Conservation (phyloP, 2,888 invertebrate species). For the Piscicola geometra region DNA sequence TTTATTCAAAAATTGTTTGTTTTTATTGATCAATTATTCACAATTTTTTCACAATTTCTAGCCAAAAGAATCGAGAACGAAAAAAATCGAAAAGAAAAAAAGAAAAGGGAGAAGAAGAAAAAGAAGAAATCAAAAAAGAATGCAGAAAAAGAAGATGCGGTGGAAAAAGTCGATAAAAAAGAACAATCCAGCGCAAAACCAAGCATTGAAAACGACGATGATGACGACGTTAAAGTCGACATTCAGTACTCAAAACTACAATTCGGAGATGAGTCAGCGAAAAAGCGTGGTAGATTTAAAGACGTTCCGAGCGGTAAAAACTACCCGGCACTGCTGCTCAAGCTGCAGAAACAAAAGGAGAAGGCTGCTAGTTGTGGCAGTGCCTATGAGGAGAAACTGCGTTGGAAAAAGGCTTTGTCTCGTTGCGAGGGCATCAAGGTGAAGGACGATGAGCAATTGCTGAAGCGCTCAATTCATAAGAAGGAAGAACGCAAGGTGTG, state of each 20-base stretch:
- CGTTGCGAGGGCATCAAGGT: conserved; percentile 14
- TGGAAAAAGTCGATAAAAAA: neutral
- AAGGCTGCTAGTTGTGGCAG: neutral
- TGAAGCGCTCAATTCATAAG: neutral
- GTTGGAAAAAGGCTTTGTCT: conserved; percentile 20
- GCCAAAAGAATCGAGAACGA: neutral
- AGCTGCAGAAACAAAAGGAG: conserved; percentile 8
- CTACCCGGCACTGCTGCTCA: neutral
- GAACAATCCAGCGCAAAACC: neutral
- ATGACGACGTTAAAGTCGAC: neutral
- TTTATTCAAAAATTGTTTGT: no score
- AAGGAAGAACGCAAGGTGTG: neutral
- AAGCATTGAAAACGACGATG: no score
- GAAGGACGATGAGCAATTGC: neutral
- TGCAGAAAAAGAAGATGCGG: neutral
- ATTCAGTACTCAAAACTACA: conserved; percentile 7
- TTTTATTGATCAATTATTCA: neutral
- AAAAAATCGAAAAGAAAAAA: conserved; percentile 8
- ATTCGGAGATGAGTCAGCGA: neutral
- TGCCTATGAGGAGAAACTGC: conserved; percentile 1
- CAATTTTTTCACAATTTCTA: neutral
- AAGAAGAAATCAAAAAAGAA: no score
- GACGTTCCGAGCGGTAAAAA: conserved; percentile 21
- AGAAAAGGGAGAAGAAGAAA: neutral
- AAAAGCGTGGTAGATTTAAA: neutral